Evolutionary conservation across 1,140 invertebrate species (phyloP).

Genomic region (Eriosoma lanigerum): DNA sequence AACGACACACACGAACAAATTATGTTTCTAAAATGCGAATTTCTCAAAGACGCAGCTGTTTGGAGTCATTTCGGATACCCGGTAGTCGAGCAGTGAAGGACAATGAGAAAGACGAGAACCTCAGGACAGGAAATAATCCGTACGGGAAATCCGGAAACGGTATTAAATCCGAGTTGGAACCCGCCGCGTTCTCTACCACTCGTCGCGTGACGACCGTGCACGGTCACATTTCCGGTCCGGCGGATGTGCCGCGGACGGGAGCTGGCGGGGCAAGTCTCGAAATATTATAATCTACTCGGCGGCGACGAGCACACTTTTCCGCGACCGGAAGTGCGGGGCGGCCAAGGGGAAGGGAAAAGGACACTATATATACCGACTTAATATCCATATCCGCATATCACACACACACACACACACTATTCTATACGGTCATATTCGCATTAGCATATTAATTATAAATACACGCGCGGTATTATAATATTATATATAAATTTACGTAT

Average conservation of each 20-base stretch:
- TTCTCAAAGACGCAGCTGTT: no score
- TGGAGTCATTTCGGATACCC: no score
- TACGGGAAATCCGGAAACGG: constrained; percentile 3
- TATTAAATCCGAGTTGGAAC: constrained; percentile 15
- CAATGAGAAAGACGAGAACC: no score
- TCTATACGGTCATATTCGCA: constrained; percentile 16
- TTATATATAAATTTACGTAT: neutral
- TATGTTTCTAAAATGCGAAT: no score
- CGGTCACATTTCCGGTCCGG: constrained; percentile 4
- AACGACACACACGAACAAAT: no score
- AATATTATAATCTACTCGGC: neutral
- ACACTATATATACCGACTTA: neutral
- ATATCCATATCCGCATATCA: neutral
- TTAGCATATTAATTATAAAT: constrained; percentile 39
- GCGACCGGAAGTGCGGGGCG: neutral
- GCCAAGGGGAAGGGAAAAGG: neutral
- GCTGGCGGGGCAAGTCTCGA: neutral
- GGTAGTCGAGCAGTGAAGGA: neutral
- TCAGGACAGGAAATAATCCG: neutral
- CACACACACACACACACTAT: neutral
- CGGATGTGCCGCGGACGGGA: neutral
- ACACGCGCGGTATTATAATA: no score
- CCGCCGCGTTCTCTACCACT: neutral
- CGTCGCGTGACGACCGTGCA: no score
- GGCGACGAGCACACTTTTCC: neutral